Evolutionary conservation across 1,140 invertebrate species (phyloP).

Genomic region (Calephelis nemesis): DNA sequence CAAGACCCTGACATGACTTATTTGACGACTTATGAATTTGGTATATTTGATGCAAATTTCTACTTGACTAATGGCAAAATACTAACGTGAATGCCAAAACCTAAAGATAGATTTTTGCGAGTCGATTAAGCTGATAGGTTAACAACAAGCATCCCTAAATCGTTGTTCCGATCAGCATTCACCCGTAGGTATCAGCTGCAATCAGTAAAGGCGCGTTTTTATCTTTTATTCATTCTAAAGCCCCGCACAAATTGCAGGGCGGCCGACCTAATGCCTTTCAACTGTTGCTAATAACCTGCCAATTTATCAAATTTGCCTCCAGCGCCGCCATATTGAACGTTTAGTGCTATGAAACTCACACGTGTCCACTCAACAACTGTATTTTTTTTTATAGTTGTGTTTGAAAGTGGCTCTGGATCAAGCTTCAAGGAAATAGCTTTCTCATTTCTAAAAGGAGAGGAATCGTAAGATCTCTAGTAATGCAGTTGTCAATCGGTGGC

Average conservation of each 20-base stretch:
- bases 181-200: conserved; percentile 49
- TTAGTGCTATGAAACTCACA: conserved; percentile 16
- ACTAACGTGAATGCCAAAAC: no score
- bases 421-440: no score
- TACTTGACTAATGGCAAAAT: no score
- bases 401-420: no score
- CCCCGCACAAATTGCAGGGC: conserved; percentile 72
- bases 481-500: no score
- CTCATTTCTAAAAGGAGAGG: no score
- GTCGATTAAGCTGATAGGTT: conserved; percentile 52
- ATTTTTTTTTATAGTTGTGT: no score
- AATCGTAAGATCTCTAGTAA: no score
- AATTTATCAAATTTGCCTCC: conserved; percentile 72
- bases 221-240: conserved; percentile 72
- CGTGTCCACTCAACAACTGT: conserved; percentile 15
- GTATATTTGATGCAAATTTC: no score
- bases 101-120: conserved; percentile 20
- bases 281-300: conserved; percentile 78
- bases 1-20: no score
- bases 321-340: conserved; percentile 30
- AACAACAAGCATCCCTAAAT: conserved; percentile 49
- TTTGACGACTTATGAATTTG: no score
- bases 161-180: conserved; percentile 46
- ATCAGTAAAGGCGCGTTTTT: conserved; percentile 63
- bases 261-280: conserved; percentile 73